Evolutionary conservation across 2,888 invertebrate species (phyloP).

Genomic region (Steinernema carpocapsae): DNA sequence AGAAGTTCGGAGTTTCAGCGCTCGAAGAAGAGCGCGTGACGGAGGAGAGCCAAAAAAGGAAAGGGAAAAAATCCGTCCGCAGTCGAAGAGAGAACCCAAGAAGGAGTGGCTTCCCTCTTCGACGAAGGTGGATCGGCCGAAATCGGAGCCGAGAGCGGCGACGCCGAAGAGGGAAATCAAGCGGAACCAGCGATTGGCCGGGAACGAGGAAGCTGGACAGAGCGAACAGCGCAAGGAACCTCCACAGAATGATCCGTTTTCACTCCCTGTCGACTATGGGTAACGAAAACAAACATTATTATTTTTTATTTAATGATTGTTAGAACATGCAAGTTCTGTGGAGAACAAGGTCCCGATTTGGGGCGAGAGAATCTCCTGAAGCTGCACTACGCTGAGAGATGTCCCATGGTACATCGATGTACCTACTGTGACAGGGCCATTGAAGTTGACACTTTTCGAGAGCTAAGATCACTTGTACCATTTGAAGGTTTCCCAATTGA

Average conservation of each 20-base stretch:
- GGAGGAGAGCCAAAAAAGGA: background rate
- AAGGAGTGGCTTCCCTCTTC: slow-evolving; percentile 8
- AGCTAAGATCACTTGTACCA: no score
- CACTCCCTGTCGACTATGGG: slow-evolving; percentile 18
- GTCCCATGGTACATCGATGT: slow-evolving; percentile 87
- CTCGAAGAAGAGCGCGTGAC: background rate
- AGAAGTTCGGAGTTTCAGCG: slow-evolving; percentile 24
- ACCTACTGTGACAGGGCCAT: slow-evolving; percentile 75
- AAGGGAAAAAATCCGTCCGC: background rate
- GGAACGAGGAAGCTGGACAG: background rate
- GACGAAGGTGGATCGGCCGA: background rate
- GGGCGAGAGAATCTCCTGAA: slow-evolving; percentile 78
- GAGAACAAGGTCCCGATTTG: slow-evolving; percentile 77
- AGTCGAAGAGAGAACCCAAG: background rate
- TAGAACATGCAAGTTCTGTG: slow-evolving; percentile 82
- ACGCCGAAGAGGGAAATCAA: slow-evolving; percentile 16
- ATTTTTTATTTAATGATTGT: background rate
- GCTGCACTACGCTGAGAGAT: slow-evolving; percentile 89
- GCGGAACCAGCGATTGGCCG: background rate
- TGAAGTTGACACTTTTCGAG: no score
- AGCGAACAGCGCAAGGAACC: background rate
- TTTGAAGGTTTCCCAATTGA: slow-evolving; percentile 57
- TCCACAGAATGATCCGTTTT: slow-evolving; percentile 19
- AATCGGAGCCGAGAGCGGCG: background rate
- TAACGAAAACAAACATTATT: background rate